Conservation (phyloP, 2,113 vertebrate species). For the Pedionomus torquatus region DNA sequence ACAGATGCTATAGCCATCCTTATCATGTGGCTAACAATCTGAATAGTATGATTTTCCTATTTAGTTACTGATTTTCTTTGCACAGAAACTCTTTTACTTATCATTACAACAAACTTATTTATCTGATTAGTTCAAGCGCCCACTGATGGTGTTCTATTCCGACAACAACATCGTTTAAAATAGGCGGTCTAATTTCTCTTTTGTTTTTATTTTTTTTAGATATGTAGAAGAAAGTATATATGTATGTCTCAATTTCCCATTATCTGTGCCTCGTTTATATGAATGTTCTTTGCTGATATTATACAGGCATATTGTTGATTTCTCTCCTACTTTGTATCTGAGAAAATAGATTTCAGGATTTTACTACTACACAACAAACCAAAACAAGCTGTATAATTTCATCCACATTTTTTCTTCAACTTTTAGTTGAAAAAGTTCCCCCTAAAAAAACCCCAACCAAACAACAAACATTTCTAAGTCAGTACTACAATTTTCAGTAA, state of each 20-base stretch:
- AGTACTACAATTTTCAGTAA: not conserved
- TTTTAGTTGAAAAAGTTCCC: not conserved
- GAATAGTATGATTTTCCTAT: not conserved
- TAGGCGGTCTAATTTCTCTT: not conserved
- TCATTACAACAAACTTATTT: not conserved
- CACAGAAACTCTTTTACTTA: not conserved
- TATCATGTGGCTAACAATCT: not conserved
- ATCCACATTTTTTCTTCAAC: not conserved
- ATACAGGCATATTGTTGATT: not conserved
- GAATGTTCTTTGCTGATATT: not conserved
- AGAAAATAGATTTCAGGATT: not conserved
- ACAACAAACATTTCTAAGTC: not conserved
- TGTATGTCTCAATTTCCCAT: not conserved
- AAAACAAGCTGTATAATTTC: not conserved
- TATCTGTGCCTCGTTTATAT: not conserved
- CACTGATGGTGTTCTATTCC: not conserved
- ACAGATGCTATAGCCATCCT: not conserved
- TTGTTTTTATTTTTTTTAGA: not conserved
- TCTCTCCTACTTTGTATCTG: not conserved
- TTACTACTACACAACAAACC: not conserved
- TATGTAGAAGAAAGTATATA: not conserved
- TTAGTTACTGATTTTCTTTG: not conserved
- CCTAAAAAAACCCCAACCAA: not conserved
- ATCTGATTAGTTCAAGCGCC: not conserved
- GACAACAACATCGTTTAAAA: not conserved